Evolutionary conservation across 2,113 vertebrate genomes (phyloP).

Genomic region (Leptocoma aspasia): DNA sequence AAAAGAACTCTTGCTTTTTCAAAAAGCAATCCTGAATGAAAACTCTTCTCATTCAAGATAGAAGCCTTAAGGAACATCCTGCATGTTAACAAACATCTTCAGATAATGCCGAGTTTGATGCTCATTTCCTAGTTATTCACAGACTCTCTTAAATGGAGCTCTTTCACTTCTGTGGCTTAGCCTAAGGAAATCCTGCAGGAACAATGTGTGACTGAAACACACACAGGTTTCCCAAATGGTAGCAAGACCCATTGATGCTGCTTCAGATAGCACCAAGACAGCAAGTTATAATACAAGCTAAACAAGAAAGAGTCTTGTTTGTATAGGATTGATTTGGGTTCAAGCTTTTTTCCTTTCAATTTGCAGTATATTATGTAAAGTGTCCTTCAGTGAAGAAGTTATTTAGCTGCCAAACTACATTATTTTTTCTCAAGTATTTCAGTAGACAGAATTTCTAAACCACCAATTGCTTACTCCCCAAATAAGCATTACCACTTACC

Average conservation of each 20-base stretch:
- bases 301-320: slow-evolving; percentile 35
- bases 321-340: background rate
- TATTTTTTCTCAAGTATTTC: background rate
- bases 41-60: slow-evolving; percentile 68
- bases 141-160: slow-evolving; percentile 71
- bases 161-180: slow-evolving; percentile 77
- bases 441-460: background rate
- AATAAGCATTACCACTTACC: background rate
- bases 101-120: slow-evolving; percentile 77
- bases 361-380: background rate
- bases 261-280: slow-evolving; percentile 49
- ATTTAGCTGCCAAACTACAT: background rate
- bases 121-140: slow-evolving; percentile 77
- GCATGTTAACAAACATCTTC: slow-evolving; percentile 78
- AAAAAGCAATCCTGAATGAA: slow-evolving; percentile 68
- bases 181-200: slow-evolving; percentile 74
- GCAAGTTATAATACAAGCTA: background rate
- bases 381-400: background rate
- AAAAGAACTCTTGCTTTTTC: slow-evolving; percentile 64
- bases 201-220: slow-evolving; percentile 73
- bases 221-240: slow-evolving; percentile 65
- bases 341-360: slow-evolving; percentile 30
- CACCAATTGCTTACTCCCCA: background rate
- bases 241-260: slow-evolving; percentile 47
- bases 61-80: slow-evolving; percentile 74